Evolutionary conservation across 2,113 vertebrate genomes (phyloP).

Genomic region (Pomatostomus ruficeps): DNA sequence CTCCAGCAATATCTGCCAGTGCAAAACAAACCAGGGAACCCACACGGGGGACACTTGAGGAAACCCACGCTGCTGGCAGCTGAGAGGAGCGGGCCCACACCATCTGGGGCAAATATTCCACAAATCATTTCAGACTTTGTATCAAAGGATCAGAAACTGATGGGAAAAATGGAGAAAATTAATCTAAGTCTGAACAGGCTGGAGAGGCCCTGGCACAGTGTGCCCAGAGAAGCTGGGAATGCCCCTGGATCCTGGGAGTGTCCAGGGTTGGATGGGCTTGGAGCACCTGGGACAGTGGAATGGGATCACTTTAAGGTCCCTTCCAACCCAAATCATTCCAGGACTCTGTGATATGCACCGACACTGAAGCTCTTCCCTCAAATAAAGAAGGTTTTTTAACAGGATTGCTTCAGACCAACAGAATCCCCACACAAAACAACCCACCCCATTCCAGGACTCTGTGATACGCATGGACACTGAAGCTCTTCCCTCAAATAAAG

Average conservation of each 20-base stretch:
- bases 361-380: neutral
- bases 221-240: neutral
- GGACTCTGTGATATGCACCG: rapidly evolving
- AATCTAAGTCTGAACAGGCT: neutral
- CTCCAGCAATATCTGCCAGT: neutral
- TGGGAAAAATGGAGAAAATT: neutral
- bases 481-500: no score
- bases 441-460: no score
- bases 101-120: neutral
- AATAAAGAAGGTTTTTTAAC: neutral
- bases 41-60: neutral
- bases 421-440: neutral
- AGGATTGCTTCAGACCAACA: neutral
- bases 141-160: neutral
- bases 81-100: neutral
- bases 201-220: neutral
- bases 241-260: neutral
- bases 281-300: rapidly evolving
- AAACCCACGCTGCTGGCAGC: neutral
- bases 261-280: rapidly evolving
- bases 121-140: neutral
- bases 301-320: neutral
- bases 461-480: no score
- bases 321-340: neutral
- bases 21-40: neutral